Evolutionary conservation across 2,888 invertebrate genomes (phyloP).

Genomic region (Helobdella robusta): DNA sequence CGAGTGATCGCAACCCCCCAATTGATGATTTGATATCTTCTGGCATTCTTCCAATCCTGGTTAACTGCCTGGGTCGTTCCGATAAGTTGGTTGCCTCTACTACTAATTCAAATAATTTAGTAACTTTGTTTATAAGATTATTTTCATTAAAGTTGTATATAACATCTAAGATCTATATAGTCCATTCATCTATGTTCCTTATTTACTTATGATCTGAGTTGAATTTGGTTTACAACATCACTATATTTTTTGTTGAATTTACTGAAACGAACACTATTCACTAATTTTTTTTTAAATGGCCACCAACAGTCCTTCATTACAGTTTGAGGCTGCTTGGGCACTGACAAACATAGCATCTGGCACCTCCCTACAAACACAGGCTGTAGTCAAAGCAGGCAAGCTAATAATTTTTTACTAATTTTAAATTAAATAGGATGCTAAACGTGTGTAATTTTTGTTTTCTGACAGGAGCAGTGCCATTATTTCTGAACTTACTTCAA

Average conservation of each 20-base stretch:
- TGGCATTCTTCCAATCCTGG: conserved; percentile 87
- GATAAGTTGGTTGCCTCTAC: conserved; percentile 62
- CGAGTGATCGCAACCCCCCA: conserved; percentile 94
- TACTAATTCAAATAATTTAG: too few species aligned
- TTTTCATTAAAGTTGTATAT: too few species aligned
- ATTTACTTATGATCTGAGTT: too few species aligned
- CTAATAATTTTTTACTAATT: background rate
- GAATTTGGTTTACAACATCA: too few species aligned
- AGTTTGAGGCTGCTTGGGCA: conserved; percentile 96
- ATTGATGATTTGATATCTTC: conserved; percentile 87
- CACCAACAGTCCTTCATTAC: conserved; percentile 61
- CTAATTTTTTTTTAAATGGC: background rate
- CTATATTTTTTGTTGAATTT: background rate
- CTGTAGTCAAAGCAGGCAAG: conserved; percentile 68
- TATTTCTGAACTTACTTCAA: conserved; percentile 78
- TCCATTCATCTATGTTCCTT: too few species aligned
- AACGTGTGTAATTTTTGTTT: background rate
- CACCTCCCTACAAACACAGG: conserved; percentile 79
- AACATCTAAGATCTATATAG: too few species aligned
- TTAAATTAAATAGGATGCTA: background rate
- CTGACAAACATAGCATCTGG: conserved; percentile 92
- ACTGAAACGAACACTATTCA: background rate
- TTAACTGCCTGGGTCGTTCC: conserved; percentile 75
- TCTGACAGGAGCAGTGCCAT: conserved; percentile 73
- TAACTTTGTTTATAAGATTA: too few species aligned